Conservation (phyloP, 2,797 vertebrate genomes). For the Sebastes nivosus region DNA sequence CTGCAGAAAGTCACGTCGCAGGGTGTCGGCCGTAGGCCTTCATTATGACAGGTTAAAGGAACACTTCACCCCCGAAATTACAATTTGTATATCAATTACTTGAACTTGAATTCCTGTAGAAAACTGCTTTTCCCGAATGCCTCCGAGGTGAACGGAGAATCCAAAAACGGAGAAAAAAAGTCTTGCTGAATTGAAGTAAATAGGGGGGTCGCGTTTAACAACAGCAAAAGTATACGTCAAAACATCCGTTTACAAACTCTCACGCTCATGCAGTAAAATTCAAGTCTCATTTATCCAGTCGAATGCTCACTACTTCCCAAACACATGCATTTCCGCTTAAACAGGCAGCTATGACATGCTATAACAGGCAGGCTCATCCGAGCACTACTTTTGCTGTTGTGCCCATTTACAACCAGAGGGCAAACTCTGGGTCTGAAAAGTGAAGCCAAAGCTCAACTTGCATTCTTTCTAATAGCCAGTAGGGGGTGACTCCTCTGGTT, state of each 20-base stretch:
- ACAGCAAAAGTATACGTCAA: neutral
- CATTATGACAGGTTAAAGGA: neutral
- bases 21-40: neutral
- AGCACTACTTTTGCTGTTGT: too few relatives aligned
- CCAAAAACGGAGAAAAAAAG: neutral
- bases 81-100: neutral
- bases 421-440: too few relatives aligned
- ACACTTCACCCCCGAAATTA: neutral
- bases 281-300: neutral
- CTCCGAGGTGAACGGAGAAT: neutral
- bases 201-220: neutral
- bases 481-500: too few relatives aligned
- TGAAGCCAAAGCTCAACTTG: too few relatives aligned
- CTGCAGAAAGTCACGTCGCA: neutral
- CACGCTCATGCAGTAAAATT: neutral
- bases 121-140: accelerated
- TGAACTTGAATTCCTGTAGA: neutral
- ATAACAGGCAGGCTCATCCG: too few relatives aligned
- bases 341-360: too few relatives aligned
- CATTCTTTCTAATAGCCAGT: too few relatives aligned
- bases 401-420: too few relatives aligned
- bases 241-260: neutral
- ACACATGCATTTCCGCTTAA: neutral
- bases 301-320: neutral
- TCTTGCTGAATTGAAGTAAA: neutral